Conservation (phyloP, 2,113 vertebrate species). For the Suricata suricatta region DNA sequence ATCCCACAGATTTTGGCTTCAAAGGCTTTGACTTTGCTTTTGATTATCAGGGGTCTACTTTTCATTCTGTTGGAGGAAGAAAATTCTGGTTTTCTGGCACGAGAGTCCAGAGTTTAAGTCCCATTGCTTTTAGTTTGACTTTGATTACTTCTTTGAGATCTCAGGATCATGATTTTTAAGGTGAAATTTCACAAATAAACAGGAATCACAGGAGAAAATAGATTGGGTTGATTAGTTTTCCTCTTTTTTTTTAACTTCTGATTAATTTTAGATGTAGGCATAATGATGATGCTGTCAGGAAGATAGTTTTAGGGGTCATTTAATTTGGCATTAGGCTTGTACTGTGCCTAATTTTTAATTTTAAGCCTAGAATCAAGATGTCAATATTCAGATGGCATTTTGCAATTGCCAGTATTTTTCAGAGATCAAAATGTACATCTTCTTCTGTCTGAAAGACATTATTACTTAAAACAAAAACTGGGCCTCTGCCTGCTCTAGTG, state of each 20-base stretch:
- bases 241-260: not conserved
- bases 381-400: constrained; percentile 25
- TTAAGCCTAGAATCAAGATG: constrained; percentile 20
- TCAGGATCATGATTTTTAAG: not conserved
- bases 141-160: not conserved
- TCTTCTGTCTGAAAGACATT: not conserved
- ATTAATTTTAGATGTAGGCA: constrained; percentile 21
- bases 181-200: not conserved
- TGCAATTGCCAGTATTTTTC: not conserved
- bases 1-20: not conserved
- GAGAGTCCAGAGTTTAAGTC: not conserved
- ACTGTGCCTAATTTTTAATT: constrained; percentile 39
- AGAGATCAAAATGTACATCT: not conserved
- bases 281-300: not conserved
- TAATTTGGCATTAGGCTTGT: constrained; percentile 40
- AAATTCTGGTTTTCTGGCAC: not conserved
- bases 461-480: not conserved
- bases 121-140: not conserved
- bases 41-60: not conserved
- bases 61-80: not conserved
- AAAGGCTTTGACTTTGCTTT: constrained; percentile 47
- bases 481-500: not conserved
- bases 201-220: not conserved
- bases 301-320: constrained; percentile 14
- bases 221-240: constrained; percentile 8